phyloP scores from a whole-genome alignment of 1,140 invertebrate species.

The Palaemon carinicauda region DNA sequence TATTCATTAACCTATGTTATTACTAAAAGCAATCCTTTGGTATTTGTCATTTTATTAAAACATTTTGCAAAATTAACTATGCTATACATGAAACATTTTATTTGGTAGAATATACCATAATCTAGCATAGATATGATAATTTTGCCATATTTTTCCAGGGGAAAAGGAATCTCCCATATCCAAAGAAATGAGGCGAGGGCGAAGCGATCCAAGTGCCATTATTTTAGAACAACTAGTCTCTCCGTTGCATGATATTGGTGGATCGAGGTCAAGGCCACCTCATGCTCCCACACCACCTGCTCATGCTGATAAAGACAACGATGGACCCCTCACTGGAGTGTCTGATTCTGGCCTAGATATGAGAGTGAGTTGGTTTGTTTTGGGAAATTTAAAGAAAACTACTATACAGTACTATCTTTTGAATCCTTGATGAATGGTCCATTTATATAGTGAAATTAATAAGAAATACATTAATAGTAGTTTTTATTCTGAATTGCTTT shows the following conservation, averaged over 20 bases:
- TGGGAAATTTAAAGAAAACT: neutral
- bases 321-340: slow-evolving; percentile 63
- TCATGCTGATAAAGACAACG: slow-evolving; percentile 62
- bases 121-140: neutral
- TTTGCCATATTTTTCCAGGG: neutral
- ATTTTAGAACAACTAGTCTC: slow-evolving; percentile 67
- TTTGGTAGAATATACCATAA: neutral
- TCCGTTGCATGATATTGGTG: slow-evolving; percentile 64
- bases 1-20: too few species aligned
- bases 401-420: neutral
- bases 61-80: too few species aligned
- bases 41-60: too few species aligned
- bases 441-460: too few species aligned
- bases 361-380: slow-evolving; percentile 55
- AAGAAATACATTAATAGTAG: too few species aligned
- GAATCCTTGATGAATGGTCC: neutral
- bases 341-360: slow-evolving; percentile 63
- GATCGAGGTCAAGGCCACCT: slow-evolving; percentile 42
- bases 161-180: slow-evolving; percentile 25
- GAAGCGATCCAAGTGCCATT: slow-evolving; percentile 64
- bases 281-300: slow-evolving; percentile 59
- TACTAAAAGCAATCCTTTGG: too few species aligned
- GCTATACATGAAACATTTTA: too few species aligned
- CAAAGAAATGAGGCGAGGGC: slow-evolving; percentile 55
- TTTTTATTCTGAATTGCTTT: neutral